Base-by-base conservation (phyloP, 1,140 invertebrate species). In the Dryas iulia region DNA sequence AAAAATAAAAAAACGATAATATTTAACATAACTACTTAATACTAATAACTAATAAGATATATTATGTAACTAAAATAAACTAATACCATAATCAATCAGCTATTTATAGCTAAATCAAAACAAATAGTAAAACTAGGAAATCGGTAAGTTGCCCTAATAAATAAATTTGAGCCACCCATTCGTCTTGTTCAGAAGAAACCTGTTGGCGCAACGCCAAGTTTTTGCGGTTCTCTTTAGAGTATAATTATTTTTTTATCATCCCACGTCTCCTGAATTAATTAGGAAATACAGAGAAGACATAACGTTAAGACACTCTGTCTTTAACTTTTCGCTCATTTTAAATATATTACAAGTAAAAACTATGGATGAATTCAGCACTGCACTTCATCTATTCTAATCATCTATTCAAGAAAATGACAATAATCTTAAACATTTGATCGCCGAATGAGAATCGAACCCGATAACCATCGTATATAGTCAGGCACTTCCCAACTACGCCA, bases 161-260 rank as follows among this genome's bases (percentile, higher is more conserved):
- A 78, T 79, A 77, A 74, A 79, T 80, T 74, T 67, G 61, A 82
- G 73, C 66, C 60, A 70, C 60, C 74, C 75, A 78, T 76, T 65
- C 74, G 72, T 82, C 77, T 83, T 75, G 70, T 53, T 83, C 77
- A 73, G 64, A 65, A 77, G 73, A 85, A 79, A 87, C 82, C 76
- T 83, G 81, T 82, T 87, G 83, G 83, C 71, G 0, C 28, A 3
- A 25, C 35, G 35, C 59, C 59, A 61, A 53, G 35, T 53, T 61
- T 61, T 53, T 61, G 59, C 61, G 26, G 14, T 78, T 79, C 18
- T 14, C 7, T 47, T 47, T 47, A 14, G 39, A 14, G 14, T 2
- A 47, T 10, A 21, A 21, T 47, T 47, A 7, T 47, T 47, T 47
- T 47, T 47, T 21, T 18, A 6, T 18, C 8, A 31, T 8, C 10